Percentiles rank a stretch among this genome's conserved stretches.
phyloP scores from a whole-genome alignment of 2,113 vertebrate genomes.

The Sterrhoptilus dennistouni region DNA sequence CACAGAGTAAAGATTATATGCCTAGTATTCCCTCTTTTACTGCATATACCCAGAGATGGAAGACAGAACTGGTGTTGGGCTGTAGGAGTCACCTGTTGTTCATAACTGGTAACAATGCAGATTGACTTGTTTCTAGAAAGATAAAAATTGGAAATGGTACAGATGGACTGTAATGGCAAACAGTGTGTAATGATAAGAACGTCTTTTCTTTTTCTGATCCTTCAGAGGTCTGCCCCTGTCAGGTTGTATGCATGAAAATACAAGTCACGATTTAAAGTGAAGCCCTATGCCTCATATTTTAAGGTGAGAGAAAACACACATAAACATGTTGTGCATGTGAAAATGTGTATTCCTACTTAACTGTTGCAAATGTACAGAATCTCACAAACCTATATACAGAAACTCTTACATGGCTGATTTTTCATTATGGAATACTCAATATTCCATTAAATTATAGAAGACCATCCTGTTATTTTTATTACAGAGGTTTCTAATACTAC shows the following conservation, averaged over 20 bases:
- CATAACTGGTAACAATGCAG: neutral
- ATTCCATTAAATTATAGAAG: constrained; percentile 74
- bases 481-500: constrained; percentile 62
- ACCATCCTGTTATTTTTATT: constrained; percentile 74
- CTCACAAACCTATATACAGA: neutral
- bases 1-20: neutral
- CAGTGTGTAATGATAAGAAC: neutral
- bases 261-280: neutral
- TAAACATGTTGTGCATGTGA: fast-evolving
- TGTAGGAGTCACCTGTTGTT: neutral
- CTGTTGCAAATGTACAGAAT: neutral
- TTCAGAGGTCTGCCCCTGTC: neutral
- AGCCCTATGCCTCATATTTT: neutral
- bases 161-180: neutral
- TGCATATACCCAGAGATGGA: neutral
- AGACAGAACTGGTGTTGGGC: neutral
- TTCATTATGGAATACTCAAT: constrained; percentile 64
- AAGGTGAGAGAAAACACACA: neutral
- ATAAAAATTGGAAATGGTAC: neutral
- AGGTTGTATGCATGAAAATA: neutral
- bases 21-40: neutral
- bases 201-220: neutral
- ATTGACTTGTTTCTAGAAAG: neutral
- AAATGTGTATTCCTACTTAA: neutral
- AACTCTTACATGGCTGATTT: constrained; percentile 17